A percentile compares a stretch with the other conserved stretches of the same genome.
phyloP scores from a whole-genome alignment of 2,888 invertebrate genomes.

The Furcula furcula region DNA sequence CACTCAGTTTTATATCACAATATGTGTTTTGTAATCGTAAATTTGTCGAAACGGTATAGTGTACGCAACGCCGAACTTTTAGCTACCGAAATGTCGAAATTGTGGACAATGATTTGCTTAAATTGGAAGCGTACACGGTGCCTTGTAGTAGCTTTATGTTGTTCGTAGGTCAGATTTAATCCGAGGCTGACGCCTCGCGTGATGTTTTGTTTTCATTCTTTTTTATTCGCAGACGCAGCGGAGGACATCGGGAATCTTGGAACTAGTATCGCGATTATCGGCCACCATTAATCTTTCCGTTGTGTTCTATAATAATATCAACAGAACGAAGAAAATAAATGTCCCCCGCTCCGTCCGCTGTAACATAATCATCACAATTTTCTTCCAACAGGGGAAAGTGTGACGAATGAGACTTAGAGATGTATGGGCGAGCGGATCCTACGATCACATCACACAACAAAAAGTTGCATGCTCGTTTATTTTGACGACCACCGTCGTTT shows the following conservation, averaged over 20 bases:
- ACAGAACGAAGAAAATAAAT: constrained; percentile 18
- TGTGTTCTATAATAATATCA: constrained; percentile 19
- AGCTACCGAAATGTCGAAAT: constrained; percentile 18
- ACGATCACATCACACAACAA: constrained; percentile 50
- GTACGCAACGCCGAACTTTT: constrained; percentile 43
- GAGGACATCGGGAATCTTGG: constrained; percentile 34
- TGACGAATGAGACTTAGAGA: constrained; percentile 65
- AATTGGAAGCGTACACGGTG: constrained; percentile 54
- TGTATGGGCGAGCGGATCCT: constrained; percentile 76
- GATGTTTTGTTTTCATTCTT: constrained; percentile 42
- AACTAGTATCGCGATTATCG: constrained; percentile 14
- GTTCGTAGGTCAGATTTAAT: constrained; percentile 66
- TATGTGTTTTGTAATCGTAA: constrained; percentile 80
- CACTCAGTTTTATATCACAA: constrained; percentile 79
- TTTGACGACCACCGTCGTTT: constrained; percentile 42
- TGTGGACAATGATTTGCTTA: constrained; percentile 17
- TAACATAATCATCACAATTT: constrained; percentile 54
- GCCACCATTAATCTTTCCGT: constrained; percentile 23
- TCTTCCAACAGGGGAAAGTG: constrained; percentile 65
- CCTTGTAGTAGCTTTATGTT: constrained; percentile 79
- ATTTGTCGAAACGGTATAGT: constrained; percentile 73
- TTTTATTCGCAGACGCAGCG: constrained; percentile 46
- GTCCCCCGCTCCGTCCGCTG: constrained; percentile 52
- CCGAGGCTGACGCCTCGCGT: constrained; percentile 50
- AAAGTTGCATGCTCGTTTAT: constrained; percentile 62